Conservation (phyloP, 2,888 invertebrate species). For the Euproctis similis region DNA sequence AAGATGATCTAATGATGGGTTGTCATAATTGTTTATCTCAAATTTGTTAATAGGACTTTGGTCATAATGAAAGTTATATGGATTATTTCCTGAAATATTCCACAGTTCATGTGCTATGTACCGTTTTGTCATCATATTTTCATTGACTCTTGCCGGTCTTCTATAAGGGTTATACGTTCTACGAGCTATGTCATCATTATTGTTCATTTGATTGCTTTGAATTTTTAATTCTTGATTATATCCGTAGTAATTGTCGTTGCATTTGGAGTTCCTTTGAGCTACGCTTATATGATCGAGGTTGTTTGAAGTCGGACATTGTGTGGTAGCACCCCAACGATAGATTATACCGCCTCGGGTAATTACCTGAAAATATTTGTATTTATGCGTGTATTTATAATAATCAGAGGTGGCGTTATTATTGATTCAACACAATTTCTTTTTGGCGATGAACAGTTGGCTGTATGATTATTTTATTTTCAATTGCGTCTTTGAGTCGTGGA, state of each 20-base stretch:
- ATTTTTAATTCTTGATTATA: slow-evolving; percentile 5
- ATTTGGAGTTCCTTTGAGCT: slow-evolving; percentile 37
- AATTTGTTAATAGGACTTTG: too few relatives aligned
- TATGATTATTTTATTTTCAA: too few relatives aligned
- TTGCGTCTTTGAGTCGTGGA: too few relatives aligned
- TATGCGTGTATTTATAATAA: too few relatives aligned
- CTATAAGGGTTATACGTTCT: background rate
- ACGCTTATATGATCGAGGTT: slow-evolving; percentile 37
- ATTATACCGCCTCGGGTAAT: slow-evolving; percentile 64
- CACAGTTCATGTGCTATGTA: too few relatives aligned
- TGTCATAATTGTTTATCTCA: too few relatives aligned
- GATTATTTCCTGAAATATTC: too few relatives aligned
- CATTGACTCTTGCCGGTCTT: background rate
- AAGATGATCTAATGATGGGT: too few relatives aligned
- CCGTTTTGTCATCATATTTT: background rate
- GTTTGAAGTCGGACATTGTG: slow-evolving; percentile 54
- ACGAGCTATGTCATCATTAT: background rate
- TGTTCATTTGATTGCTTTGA: slow-evolving; percentile 1
- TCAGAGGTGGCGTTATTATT: too few relatives aligned
- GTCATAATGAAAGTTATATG: too few relatives aligned
- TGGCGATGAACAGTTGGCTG: too few relatives aligned
- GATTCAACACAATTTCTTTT: too few relatives aligned
- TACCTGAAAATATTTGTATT: slow-evolving; percentile 35
- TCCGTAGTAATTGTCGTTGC: slow-evolving; percentile 18
- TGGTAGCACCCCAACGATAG: slow-evolving; percentile 66